Percentiles rank a stretch among this genome's conserved stretches.
Evolutionary conservation across 1,140 invertebrate species (phyloP).

Genomic region (Meloidogyne exigua): DNA sequence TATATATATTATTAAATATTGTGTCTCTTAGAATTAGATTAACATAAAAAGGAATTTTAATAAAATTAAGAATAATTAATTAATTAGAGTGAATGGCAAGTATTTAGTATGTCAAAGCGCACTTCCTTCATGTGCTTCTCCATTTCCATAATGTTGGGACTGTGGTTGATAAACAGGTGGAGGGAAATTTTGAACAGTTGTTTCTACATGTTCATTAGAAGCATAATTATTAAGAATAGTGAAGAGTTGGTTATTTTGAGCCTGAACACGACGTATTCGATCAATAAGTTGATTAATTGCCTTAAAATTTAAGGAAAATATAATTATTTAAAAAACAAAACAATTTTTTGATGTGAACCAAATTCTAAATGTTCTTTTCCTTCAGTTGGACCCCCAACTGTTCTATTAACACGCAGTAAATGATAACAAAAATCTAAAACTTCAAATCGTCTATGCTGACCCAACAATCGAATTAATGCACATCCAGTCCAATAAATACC

Average conservation of each 20-base stretch:
- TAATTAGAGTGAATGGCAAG: background rate
- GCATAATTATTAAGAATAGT: constrained; percentile 82
- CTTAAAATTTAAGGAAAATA: constrained; percentile 67
- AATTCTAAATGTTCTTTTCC: constrained; percentile 88
- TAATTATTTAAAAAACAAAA: background rate
- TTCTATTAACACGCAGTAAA: constrained; percentile 88
- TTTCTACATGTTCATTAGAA: constrained; percentile 32
- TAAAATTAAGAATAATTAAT: too few relatives aligned
- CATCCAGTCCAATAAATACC: constrained; percentile 98
- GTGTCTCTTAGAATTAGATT: too few relatives aligned
- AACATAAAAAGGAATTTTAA: too few relatives aligned
- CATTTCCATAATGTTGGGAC: constrained; percentile 14
- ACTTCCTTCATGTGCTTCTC: constrained; percentile 8
- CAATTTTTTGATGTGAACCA: background rate
- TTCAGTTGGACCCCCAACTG: constrained; percentile 68
- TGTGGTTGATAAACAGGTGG: constrained; percentile 38
- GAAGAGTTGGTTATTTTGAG: constrained; percentile 97
- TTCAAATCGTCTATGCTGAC: constrained; percentile 93
- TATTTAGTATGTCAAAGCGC: background rate
- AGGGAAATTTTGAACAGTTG: constrained; percentile 30
- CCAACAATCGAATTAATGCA: constrained; percentile 92
- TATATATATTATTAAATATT: too few relatives aligned
- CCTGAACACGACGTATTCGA: constrained; percentile 91
- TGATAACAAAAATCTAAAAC: constrained; percentile 98
- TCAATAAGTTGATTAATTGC: constrained; percentile 94